Conservation (phyloP, 2,888 invertebrate species). For the Hydrotaea diabolus region DNA sequence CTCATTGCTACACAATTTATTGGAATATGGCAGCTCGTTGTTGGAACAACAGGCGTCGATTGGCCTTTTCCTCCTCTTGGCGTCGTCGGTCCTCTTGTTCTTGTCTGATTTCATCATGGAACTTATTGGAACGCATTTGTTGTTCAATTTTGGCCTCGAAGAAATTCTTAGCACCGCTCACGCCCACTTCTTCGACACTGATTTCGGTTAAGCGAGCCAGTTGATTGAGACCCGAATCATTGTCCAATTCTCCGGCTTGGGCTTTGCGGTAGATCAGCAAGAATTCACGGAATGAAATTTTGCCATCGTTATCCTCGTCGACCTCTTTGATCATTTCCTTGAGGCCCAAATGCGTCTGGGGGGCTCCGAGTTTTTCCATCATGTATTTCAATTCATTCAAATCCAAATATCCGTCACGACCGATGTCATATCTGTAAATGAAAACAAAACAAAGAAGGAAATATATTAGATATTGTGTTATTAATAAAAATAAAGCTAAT, state of each 20-base stretch:
- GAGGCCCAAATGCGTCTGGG: conserved; percentile 96
- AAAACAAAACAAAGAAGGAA: conserved; percentile 15
- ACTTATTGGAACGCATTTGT: conserved; percentile 90
- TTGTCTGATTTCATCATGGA: conserved; percentile 94
- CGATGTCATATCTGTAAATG: conserved; percentile 90
- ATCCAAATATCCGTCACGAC: conserved; percentile 93
- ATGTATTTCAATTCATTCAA: conserved; percentile 94
- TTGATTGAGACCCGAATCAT: conserved; percentile 92
- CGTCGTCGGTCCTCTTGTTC: conserved; percentile 94
- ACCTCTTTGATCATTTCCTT: conserved; percentile 97
- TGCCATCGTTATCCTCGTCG: conserved; percentile 91
- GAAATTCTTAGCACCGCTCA: conserved; percentile 96
- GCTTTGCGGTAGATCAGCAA: conserved; percentile 92
- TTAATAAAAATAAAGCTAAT: no score
- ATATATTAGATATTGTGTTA: neutral
- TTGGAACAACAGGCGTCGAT: conserved; percentile 91
- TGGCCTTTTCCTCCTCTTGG: conserved; percentile 91
- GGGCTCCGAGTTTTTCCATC: conserved; percentile 98
- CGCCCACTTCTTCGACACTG: conserved; percentile 96
- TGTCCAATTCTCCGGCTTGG: conserved; percentile 92
- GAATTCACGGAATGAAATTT: conserved; percentile 95
- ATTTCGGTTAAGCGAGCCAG: conserved; percentile 94
- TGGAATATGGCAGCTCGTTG: conserved; percentile 94
- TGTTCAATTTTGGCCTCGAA: conserved; percentile 98
- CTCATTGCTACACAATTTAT: conserved; percentile 75